Percentiles rank a stretch among this genome's conserved stretches.
Conservation (phyloP, 1,140 invertebrate genomes). For the Stratiolaelaps scimitus region DNA sequence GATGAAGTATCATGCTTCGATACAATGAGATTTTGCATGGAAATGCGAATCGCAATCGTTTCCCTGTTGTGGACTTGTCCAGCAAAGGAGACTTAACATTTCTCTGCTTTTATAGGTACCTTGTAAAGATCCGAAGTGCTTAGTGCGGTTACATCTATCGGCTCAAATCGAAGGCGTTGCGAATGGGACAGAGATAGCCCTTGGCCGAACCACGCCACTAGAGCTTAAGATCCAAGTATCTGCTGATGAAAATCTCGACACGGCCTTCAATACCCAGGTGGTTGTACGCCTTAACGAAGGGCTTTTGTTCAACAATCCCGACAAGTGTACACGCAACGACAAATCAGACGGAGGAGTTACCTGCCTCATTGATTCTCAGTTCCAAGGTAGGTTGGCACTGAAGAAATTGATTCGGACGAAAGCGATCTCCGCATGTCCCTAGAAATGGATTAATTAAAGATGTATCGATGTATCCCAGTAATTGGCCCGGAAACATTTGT, state of each 20-base stretch:
- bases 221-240: slow-evolving; percentile 10
- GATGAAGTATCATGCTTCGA: too few relatives aligned
- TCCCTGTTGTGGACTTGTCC: slow-evolving; percentile 7
- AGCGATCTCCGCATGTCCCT: neutral
- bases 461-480: too few relatives aligned
- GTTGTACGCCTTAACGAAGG: neutral
- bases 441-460: too few relatives aligned
- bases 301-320: slow-evolving; percentile 6
- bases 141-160: neutral
- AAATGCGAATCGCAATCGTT: too few relatives aligned
- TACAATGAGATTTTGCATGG: too few relatives aligned
- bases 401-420: neutral
- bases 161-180: neutral
- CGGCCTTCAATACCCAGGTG: slow-evolving; percentile 3
- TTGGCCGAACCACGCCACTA: neutral
- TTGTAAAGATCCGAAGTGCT: neutral
- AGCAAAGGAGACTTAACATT: too few relatives aligned
- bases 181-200: slow-evolving; percentile 5
- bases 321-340: neutral
- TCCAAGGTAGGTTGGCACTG: neutral
- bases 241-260: neutral
- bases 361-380: neutral
- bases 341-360: neutral
- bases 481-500: too few relatives aligned
- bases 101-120: too few relatives aligned